phyloP scores from a whole-genome alignment of 2,888 invertebrate genomes.

The Herminia tarsipennalis region DNA sequence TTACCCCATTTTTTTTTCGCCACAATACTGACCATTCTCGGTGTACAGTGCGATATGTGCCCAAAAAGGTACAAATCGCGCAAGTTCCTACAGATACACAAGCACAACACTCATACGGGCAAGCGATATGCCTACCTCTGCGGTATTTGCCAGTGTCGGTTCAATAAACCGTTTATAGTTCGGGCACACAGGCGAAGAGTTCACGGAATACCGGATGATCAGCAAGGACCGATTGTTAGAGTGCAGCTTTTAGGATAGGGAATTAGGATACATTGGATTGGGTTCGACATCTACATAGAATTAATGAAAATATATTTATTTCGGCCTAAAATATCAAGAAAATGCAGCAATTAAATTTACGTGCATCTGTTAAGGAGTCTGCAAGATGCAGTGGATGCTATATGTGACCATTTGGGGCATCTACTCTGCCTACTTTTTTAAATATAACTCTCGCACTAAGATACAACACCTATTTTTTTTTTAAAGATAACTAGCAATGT shows the following conservation, averaged over 20 bases:
- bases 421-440: too few relatives aligned
- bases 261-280: too few relatives aligned
- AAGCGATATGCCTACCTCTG: conserved; percentile 74
- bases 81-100: conserved; percentile 80
- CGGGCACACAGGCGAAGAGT: conserved; percentile 71
- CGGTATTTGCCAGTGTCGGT: conserved; percentile 70
- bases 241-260: conserved; percentile 65
- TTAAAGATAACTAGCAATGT: too few relatives aligned
- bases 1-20: not conserved
- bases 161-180: conserved; percentile 80
- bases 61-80: conserved; percentile 74
- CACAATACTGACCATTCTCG: not conserved
- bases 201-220: conserved; percentile 69
- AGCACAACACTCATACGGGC: conserved; percentile 78
- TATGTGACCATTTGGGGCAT: too few relatives aligned
- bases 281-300: too few relatives aligned
- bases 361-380: too few relatives aligned
- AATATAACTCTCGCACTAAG: too few relatives aligned
- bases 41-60: conserved; percentile 73
- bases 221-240: conserved; percentile 65
- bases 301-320: too few relatives aligned
- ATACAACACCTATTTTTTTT: too few relatives aligned
- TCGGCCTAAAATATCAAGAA: too few relatives aligned
- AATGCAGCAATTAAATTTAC: too few relatives aligned
- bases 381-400: too few relatives aligned